These are phyloP conservation scores for Lasioglossum morio DNA, from an alignment of 2,888 invertebrate species.

Conservation along the genomic window DNA sequence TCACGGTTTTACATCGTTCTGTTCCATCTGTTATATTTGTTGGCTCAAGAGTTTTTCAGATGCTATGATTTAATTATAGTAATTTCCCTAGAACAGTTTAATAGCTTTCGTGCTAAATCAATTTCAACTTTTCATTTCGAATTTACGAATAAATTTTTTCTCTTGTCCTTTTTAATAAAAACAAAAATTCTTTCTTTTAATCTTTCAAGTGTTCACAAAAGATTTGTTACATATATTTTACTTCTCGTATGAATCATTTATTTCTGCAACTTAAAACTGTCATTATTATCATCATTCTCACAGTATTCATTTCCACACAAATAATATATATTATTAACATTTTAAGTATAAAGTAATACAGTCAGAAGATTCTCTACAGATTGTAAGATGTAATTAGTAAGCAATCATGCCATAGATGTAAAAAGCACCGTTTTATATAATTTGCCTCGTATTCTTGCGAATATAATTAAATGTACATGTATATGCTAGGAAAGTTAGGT, in stretches of 20 bases:
- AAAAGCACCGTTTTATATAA: conserved; percentile 16
- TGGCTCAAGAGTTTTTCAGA: neutral
- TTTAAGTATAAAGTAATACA: conserved; percentile 26
- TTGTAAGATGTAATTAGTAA: conserved; percentile 24
- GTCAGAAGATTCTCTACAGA: conserved; percentile 5
- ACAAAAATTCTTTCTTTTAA: neutral
- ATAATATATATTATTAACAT: conserved; percentile 23
- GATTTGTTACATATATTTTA: conserved; percentile 18
- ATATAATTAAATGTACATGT: conserved; percentile 49
- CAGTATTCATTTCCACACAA: conserved; percentile 16
- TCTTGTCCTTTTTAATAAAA: neutral
- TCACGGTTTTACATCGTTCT: neutral
- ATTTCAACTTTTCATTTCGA: neutral
- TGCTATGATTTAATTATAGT: neutral
- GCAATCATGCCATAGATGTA: conserved; percentile 23
- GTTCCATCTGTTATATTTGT: neutral
- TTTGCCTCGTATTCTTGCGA: conserved; percentile 7
- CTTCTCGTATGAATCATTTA: neutral
- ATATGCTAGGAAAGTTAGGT: conserved; percentile 43
- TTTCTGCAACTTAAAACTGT: conserved; percentile 29
- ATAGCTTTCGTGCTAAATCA: neutral
- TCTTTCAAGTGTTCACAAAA: conserved; percentile 7
- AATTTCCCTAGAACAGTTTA: neutral
- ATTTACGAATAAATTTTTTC: neutral
- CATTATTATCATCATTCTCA: conserved; percentile 30